These are phyloP conservation scores for Lepetodrilus schrolli DNA, from an alignment of 2,888 invertebrate genomes.

Conservation along the genomic window DNA sequence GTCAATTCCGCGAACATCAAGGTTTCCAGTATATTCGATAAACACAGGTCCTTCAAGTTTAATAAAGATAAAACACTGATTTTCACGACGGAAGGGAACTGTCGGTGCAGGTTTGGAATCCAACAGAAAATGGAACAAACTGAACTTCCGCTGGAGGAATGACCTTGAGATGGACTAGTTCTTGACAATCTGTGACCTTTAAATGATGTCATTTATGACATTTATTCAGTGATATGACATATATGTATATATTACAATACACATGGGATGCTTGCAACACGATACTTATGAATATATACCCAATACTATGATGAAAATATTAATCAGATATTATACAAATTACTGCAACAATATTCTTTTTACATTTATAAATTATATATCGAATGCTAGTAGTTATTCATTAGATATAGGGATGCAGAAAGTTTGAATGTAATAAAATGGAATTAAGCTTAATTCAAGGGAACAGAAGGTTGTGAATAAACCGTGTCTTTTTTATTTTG, in stretches of 20 bases:
- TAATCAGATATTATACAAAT: too few species aligned
- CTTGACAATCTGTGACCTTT: not conserved
- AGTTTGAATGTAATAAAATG: too few species aligned
- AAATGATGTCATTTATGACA: not conserved
- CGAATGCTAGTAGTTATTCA: too few species aligned
- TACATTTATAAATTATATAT: too few species aligned
- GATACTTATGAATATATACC: too few species aligned
- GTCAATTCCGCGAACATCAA: constrained; percentile 70
- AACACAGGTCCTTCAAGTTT: constrained; percentile 59
- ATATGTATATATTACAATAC: not conserved
- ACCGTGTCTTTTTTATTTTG: too few species aligned
- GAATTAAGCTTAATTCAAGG: too few species aligned
- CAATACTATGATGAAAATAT: too few species aligned
- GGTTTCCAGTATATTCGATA: constrained; percentile 69
- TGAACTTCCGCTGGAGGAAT: constrained; percentile 47
- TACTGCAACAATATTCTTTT: too few species aligned
- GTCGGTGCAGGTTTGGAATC: constrained; percentile 75
- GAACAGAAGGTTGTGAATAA: too few species aligned
- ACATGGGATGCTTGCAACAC: too few species aligned
- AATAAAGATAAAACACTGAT: constrained; percentile 54
- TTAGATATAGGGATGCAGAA: too few species aligned
- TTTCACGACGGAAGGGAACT: constrained; percentile 70
- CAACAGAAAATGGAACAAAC: constrained; percentile 74
- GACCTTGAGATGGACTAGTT: not conserved
- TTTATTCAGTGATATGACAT: not conserved